Percentiles rank a stretch among this genome's conserved stretches.
Evolutionary conservation across 2,888 invertebrate species (phyloP).

Genomic region (Laspeyria flexula): DNA sequence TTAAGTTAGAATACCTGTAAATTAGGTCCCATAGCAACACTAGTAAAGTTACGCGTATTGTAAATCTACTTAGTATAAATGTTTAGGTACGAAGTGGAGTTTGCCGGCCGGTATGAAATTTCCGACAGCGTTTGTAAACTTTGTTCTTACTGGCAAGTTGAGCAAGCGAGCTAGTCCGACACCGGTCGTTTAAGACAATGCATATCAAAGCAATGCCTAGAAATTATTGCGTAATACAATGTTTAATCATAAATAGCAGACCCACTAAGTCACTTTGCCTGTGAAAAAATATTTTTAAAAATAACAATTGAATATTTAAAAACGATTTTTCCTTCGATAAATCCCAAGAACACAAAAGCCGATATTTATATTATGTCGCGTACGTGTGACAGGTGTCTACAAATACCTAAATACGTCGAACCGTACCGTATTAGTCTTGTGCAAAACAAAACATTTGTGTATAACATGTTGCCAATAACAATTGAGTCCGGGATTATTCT

Average conservation of each 20-base stretch:
- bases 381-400: conserved; percentile 18
- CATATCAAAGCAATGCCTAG: conserved; percentile 53
- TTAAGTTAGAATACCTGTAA: conserved; percentile 18
- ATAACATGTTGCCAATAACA: conserved; percentile 46
- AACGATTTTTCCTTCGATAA: neutral
- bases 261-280: too few relatives aligned
- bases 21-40: conserved; percentile 13
- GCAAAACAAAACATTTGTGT: conserved; percentile 29
- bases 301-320: too few relatives aligned
- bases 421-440: conserved; percentile 31
- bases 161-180: conserved; percentile 42
- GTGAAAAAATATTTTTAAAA: too few relatives aligned
- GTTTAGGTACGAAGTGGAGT: conserved; percentile 54
- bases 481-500: conserved; percentile 57
- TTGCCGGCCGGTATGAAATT: conserved; percentile 67
- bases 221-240: conserved; percentile 42
- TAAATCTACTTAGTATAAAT: conserved; percentile 55
- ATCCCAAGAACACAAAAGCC: neutral
- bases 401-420: conserved; percentile 17
- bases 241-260: neutral
- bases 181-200: conserved; percentile 60
- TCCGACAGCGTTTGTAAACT: conserved; percentile 70
- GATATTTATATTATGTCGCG: neutral
- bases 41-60: conserved; percentile 31
- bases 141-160: conserved; percentile 62